Base-by-base conservation (phyloP, 2,113 vertebrate species). In the Zosterops japonicus region DNA sequence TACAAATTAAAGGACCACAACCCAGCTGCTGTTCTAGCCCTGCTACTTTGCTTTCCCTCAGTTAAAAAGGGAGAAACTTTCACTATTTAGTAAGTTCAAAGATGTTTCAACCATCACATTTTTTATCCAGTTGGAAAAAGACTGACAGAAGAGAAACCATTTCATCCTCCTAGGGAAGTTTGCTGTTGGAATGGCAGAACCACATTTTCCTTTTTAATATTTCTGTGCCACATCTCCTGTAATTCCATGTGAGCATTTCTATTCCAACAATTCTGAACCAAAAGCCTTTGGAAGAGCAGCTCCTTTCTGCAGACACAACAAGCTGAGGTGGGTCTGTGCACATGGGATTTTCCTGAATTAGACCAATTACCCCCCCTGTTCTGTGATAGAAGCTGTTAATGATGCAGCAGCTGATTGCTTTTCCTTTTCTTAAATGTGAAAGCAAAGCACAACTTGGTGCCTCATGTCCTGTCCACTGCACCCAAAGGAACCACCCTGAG, bases 151-250 rank as follows among this genome's bases (percentile, higher is more conserved):
- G 47, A 24, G 11, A 71, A 89, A 65, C 9, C 7, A 5, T 53
- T 60, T 33, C 5, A 12, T 16, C 65, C 36, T 80, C 61, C 28
- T 27, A 46, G 64, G 19, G 29, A 36, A 65, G 9, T 35, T 9
- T 85, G 36, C 75, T 77, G 50, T 31, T 53, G 67, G 42, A 55
- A 61, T 20, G 50, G 42, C 44, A 65, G 36, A 85, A 17, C 13
- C 14, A 18, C 8, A 6, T 41, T 76, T 72, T 46, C 44, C 31
- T 55, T 65, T 55, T 13, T 8, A 68, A 52, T 27, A 9, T 23
- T 44, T 78, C 14, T 2, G 2, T 15, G 8, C 69, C 15, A 5
- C 1, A 42, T 23, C 25, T 70, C 52, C 44, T 56, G 0, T 1
- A 53, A 61, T 74, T 56, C 82, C 60, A 2, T 10, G 31, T 4